A percentile compares a stretch with the other conserved stretches of the same genome.
Evolutionary conservation across 1,140 invertebrate species (phyloP).

Genomic region (Bombus haemorrhoidalis): DNA sequence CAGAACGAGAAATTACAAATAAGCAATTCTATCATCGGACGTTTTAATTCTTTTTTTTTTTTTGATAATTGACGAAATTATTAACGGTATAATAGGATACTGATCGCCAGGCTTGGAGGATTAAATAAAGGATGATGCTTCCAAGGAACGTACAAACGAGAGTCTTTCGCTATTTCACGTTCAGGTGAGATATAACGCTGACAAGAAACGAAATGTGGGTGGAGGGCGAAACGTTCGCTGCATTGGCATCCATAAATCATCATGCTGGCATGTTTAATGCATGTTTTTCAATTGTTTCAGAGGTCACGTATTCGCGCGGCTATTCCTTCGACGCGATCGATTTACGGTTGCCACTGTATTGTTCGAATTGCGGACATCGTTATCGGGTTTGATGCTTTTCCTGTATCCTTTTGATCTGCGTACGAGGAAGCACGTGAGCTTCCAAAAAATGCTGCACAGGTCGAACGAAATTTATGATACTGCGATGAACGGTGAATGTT

Average conservation of each 20-base stretch:
- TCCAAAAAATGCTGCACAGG: not conserved
- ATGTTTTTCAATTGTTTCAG: constrained; percentile 69
- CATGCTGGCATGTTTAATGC: constrained; percentile 62
- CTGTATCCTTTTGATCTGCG: constrained; percentile 7
- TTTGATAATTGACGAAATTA: too few species aligned
- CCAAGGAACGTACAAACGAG: too few species aligned
- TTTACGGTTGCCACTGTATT: constrained; percentile 41
- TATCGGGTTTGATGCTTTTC: constrained; percentile 27
- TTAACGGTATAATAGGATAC: too few species aligned
- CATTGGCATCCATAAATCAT: constrained; percentile 57
- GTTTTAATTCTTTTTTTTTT: not conserved
- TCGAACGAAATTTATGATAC: not conserved
- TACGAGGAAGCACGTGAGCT: too few species aligned
- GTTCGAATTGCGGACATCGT: constrained; percentile 28
- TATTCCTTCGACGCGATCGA: constrained; percentile 41
- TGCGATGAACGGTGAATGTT: not conserved
- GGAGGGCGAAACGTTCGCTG: not conserved
- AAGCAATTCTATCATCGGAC: not conserved
- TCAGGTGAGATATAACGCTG: constrained; percentile 2
- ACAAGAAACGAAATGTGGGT: not conserved
- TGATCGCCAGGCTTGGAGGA: fast-evolving
- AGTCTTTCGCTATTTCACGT: not conserved
- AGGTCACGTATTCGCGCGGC: constrained; percentile 33
- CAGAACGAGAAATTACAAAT: not conserved
- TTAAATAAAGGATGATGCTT: not conserved